Conservation (phyloP, 2,113 vertebrate genomes). For the Rhodinocichla rosea region DNA sequence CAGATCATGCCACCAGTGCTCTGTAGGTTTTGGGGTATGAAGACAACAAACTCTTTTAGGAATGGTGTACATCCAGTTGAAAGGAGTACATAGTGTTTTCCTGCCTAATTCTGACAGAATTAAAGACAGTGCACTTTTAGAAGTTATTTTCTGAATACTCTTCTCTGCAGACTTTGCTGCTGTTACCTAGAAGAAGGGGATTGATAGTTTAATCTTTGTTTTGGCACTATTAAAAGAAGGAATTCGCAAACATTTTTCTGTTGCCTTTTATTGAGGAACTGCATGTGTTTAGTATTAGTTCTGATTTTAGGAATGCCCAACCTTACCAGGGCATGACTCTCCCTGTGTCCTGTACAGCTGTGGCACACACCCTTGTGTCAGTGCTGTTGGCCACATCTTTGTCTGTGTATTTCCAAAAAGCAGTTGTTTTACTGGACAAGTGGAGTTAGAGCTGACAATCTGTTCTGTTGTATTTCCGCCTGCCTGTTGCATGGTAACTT, state of each 20-base stretch:
- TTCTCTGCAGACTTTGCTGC: not conserved
- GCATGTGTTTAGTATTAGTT: not conserved
- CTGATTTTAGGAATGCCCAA: not conserved
- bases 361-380: not conserved
- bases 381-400: not conserved
- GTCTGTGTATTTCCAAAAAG: not conserved
- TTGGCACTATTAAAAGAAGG: not conserved
- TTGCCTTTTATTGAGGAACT: not conserved
- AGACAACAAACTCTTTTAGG: not conserved
- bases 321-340: accelerated
- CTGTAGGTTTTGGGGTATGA: not conserved
- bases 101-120: not conserved
- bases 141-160: not conserved
- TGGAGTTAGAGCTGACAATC: not conserved
- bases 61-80: not conserved
- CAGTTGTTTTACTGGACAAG: not conserved
- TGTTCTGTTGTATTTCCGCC: not conserved
- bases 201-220: not conserved
- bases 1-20: not conserved
- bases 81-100: not conserved
- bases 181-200: not conserved
- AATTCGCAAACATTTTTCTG: not conserved
- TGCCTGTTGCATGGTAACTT: not conserved
- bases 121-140: not conserved
- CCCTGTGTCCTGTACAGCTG: not conserved